Base-by-base conservation (phyloP, 2,888 invertebrate species). In the Axea sp. region DNA sequence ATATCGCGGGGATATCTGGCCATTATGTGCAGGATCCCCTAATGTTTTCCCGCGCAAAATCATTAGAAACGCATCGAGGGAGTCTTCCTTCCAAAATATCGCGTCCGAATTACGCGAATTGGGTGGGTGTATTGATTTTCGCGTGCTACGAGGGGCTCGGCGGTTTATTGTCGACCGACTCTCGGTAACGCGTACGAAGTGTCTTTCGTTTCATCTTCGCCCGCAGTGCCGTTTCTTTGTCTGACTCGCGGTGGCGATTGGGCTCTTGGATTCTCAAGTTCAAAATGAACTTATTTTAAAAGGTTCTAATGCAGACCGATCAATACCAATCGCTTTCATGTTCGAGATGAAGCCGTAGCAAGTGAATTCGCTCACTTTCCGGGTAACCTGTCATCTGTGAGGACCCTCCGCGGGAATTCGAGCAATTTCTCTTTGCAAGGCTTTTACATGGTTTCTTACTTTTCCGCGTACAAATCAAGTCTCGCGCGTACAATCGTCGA, bases 261-360 rank as follows among this genome's bases (percentile, higher is more conserved):
- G 3, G 24, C 7, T 6, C 24, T 24, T 24, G 7, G 7, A 1
- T 24, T 24, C 24, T n/a, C n/a, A 24, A 24, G 24, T 24, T 7
- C 24, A 24, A 39, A 49, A 62, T 37, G 22, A 62, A 62, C 12
- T 49, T 49, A 39, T 49, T 47, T 39, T 7, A 8, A 22, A 49
- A 39, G 24, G 43, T 33, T 12, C 12, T 5, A 9, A 47, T 12
- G 26, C 39, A 19, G 39, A 39, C 47, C 45, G 62, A 62, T 49
- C 62, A 49, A 62, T 62, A 62, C 62, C 30, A 62, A 62, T 49
- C 30, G 39, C 62, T 62, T 62, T 62, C 49, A 62, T 49, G 39
- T 62, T 33, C 37, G 14, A 17, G 35, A 47, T 45, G 62, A 62
- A 62, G 62, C 62, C 62, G 11, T 62, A 62, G 49, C 35, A 14